Percentiles rank a stretch among this genome's conserved stretches.
These are phyloP conservation scores for Drosophila varians DNA, from an alignment of 1,140 invertebrate species.

Conservation along the genomic window DNA sequence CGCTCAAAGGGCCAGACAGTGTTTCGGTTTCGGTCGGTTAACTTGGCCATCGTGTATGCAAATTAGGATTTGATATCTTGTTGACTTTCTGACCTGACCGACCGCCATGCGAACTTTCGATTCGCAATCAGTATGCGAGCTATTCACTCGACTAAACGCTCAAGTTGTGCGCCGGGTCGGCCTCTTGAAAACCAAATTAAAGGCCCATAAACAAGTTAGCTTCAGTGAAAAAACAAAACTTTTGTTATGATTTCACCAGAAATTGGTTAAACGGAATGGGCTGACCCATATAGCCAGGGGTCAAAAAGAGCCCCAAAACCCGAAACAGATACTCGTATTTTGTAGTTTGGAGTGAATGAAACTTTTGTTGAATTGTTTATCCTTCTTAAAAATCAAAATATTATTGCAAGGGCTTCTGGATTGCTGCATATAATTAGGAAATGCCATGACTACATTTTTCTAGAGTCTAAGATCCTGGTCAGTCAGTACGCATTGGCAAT, in stretches of 20 bases:
- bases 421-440: too few relatives aligned
- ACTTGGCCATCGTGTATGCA: conserved; percentile 40
- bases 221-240: conserved; percentile 1
- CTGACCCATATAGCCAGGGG: not conserved
- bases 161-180: conserved; percentile 2
- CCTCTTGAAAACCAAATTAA: not conserved
- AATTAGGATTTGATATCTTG: conserved; percentile 35
- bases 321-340: not conserved
- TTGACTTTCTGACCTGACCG: conserved; percentile 50
- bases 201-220: conserved; percentile 4
- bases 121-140: conserved; percentile 32
- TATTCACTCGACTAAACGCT: conserved; percentile 21
- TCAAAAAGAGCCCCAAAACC: not conserved
- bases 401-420: not conserved
- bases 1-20: not conserved
- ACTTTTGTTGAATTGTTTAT: not conserved
- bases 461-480: not conserved
- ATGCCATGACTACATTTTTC: not conserved
- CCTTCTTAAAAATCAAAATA: not conserved
- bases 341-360: conserved; percentile 1
- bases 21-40: conserved; percentile 40
- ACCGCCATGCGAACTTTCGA: conserved; percentile 47
- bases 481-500: conserved; percentile 12
- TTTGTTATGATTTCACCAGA: not conserved
- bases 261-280: not conserved